Percentiles rank a stretch among this genome's conserved stretches.
Evolutionary conservation across 2,113 vertebrate genomes (phyloP).

Genomic region (Nestor notabilis): DNA sequence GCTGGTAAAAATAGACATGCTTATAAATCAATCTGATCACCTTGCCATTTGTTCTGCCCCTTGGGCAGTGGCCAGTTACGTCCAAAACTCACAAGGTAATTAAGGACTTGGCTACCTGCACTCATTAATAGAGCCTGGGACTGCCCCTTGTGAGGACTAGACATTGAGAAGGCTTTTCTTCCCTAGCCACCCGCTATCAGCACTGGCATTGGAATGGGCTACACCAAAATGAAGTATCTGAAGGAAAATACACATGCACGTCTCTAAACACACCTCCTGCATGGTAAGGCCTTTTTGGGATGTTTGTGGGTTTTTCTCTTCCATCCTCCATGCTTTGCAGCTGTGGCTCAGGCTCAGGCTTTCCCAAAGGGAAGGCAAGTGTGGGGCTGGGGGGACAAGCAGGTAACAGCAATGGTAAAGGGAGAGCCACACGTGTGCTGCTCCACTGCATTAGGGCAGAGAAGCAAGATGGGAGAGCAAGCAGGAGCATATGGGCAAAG

Average conservation of each 20-base stretch:
- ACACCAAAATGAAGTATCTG: neutral
- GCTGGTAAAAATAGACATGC: constrained; percentile 13
- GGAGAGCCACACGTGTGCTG: rapidly evolving
- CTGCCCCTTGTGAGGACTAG: rapidly evolving
- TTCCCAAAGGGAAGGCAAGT: neutral
- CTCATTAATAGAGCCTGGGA: neutral
- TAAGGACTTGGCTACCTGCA: neutral
- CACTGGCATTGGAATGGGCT: neutral
- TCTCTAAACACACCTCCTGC: rapidly evolving
- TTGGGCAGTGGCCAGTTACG: neutral
- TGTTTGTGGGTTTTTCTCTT: neutral
- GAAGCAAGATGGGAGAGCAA: neutral
- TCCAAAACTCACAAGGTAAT: neutral
- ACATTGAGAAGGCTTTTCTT: neutral
- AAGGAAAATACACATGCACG: rapidly evolving
- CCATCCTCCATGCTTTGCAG: neutral
- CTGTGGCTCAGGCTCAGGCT: neutral
- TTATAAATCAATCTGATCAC: neutral
- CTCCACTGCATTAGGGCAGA: neutral
- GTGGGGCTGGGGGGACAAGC: neutral
- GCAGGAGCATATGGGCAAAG: neutral
- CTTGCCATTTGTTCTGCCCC: neutral
- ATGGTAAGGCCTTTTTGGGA: neutral
- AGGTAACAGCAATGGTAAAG: neutral
- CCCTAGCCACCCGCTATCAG: neutral